Evolutionary conservation across 2,113 vertebrate species (phyloP), one percentile per base, ranked within the genome.

Genomic region (Penelope pileata): DNA sequence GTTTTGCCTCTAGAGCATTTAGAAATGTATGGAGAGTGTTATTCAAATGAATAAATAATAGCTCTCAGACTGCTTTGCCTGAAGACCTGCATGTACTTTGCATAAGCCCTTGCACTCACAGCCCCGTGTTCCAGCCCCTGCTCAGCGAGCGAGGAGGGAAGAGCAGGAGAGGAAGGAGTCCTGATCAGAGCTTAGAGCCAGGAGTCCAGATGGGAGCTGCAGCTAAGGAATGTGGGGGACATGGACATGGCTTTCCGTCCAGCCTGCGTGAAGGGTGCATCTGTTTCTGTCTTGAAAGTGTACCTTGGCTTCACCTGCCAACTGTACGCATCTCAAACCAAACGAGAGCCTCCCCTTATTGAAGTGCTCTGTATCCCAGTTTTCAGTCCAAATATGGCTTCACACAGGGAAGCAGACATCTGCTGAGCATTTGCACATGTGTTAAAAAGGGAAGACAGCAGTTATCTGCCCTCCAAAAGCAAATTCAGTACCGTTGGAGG

Each of bases 1-100:
- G 24, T 63, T 96, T 50, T 90, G 66, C 60, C 56, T 79, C 72
- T 72, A 10, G 73, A 94, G 64, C 76, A 24, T 16, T 90, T 36
- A 26, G 75, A 86, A 68, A 81, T 70, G 42, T 38, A 64, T 6
- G 79, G 72, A 16, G 67, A 85, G 36, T 43, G 32, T 91, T 96
- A 73, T 90, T 94, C 72, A 84, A 79, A 42, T 34, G 81, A 91
- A 91, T 90, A 95, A 96, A 96, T 78, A 72, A 85, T 40, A 93
- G 63, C 45, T 60, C 62, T 79, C 53, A 73, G 54, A 26, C 69
- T 84, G 48, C 48, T 96, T 36, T 94, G 90, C 88, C 83, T 82
- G 56, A n/a, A 91, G 78, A 93, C 17, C 36, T 27, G 60, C 91
- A 53, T 62, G 36, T 9, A 36, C 58, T 80, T 76, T 92, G 60